These are phyloP conservation scores for Coelinius sp. DNA, from an alignment of 2,888 invertebrate genomes.

Conservation along the genomic window DNA sequence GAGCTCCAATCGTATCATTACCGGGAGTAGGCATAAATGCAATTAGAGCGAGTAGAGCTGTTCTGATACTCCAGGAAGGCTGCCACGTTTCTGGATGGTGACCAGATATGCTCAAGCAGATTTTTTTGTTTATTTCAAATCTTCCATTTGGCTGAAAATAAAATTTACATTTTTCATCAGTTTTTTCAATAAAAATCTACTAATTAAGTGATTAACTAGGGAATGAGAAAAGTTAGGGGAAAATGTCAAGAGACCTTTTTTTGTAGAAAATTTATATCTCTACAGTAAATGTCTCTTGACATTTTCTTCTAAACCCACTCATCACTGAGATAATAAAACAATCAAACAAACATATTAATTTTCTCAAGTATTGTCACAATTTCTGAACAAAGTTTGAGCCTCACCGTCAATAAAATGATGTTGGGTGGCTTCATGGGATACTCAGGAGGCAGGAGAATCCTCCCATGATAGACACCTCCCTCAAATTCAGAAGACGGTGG, in stretches of 20 bases:
- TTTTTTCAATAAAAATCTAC: too few species aligned
- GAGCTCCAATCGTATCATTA: constrained; percentile 90
- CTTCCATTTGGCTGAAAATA: constrained; percentile 87
- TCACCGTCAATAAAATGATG: constrained; percentile 90
- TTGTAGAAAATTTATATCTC: too few species aligned
- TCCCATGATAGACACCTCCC: constrained; percentile 92
- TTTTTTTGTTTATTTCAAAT: constrained; percentile 94
- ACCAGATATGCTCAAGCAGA: constrained; percentile 95
- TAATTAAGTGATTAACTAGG: neutral
- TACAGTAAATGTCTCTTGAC: too few species aligned
- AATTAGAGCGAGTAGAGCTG: constrained; percentile 91
- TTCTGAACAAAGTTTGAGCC: constrained; percentile 43
- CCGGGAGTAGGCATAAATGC: constrained; percentile 95
- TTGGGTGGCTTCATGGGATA: constrained; percentile 99
- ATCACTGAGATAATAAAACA: too few species aligned
- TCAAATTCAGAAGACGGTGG: constrained; percentile 91
- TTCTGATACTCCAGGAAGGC: constrained; percentile 96
- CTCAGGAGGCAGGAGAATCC: constrained; percentile 91
- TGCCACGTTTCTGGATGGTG: constrained; percentile 99
- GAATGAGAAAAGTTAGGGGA: too few species aligned
- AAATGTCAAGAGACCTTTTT: too few species aligned
- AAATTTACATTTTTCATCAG: too few species aligned
- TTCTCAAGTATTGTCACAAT: neutral
- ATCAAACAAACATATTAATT: neutral
- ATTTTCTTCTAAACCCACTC: too few species aligned